phyloP scores from a whole-genome alignment of 2,113 vertebrate genomes.

The Platycercus adscitus region DNA sequence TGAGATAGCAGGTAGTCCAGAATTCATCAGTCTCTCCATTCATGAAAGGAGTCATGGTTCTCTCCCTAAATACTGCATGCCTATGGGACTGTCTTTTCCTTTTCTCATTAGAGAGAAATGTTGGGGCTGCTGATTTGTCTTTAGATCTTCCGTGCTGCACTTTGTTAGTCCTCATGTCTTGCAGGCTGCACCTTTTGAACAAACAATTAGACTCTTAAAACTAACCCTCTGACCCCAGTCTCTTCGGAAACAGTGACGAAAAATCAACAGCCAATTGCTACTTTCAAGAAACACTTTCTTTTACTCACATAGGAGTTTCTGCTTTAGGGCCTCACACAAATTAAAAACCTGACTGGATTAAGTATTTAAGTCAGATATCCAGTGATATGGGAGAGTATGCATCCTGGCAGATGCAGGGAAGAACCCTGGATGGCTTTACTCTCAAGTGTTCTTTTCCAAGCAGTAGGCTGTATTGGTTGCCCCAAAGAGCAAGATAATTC shows the following conservation, averaged over 20 bases:
- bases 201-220: background rate
- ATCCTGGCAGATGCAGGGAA: background rate
- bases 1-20: constrained; percentile 37
- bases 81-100: background rate
- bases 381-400: background rate
- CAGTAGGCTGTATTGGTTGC: background rate
- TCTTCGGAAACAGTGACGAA: background rate
- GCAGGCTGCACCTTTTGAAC: background rate
- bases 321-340: background rate
- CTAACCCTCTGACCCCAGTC: background rate
- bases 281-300: constrained; percentile 1
- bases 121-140: constrained; percentile 3
- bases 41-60: background rate
- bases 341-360: background rate
- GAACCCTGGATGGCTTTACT: background rate
- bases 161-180: background rate
- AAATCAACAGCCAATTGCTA: background rate
- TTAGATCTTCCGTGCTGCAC: background rate
- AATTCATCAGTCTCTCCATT: background rate
- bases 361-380: background rate
- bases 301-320: background rate
- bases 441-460: background rate
- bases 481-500: constrained; percentile 9
- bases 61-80: background rate
- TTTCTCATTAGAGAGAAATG: background rate